phyloP scores from a whole-genome alignment of 92 coral and sea anemone species.

The Blastomussa wellsi region DNA sequence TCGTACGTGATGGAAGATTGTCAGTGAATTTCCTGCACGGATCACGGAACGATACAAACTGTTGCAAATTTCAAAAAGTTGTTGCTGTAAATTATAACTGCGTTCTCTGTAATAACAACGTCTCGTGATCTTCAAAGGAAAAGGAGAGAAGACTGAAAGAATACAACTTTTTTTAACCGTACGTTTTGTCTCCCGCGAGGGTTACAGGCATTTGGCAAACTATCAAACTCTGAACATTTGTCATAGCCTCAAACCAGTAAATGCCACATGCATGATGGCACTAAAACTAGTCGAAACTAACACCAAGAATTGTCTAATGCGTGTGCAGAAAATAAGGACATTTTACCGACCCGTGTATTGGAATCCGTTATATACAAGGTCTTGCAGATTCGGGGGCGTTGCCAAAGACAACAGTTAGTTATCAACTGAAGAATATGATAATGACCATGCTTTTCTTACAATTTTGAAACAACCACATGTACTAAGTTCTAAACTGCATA shows the following conservation, averaged over 20 bases:
- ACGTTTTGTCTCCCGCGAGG: not conserved
- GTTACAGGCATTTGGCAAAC: not conserved
- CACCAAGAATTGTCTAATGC: not conserved
- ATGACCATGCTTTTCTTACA: not conserved
- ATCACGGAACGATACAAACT: not conserved
- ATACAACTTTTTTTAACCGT: not conserved
- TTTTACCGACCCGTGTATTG: not conserved
- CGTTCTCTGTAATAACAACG: not conserved
- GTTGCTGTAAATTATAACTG: not conserved
- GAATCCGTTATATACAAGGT: not conserved
- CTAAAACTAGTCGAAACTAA: not conserved
- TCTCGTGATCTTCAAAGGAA: not conserved
- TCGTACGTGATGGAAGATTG: not conserved
- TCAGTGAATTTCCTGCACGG: not conserved
- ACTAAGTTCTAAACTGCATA: not conserved
- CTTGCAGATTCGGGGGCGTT: constrained; percentile 1
- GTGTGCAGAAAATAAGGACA: not conserved
- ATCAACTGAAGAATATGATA: not conserved
- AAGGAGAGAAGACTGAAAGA: not conserved
- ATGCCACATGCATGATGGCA: not conserved
- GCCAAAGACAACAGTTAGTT: not conserved
- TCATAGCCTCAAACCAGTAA: not conserved
- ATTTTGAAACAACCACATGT: not conserved
- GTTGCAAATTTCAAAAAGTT: not conserved
- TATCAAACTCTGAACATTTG: not conserved